Evolutionary conservation across 2,888 invertebrate genomes (phyloP), one percentile per base, ranked within the genome.

Genomic region (Cyrtodaria siliqua): DNA sequence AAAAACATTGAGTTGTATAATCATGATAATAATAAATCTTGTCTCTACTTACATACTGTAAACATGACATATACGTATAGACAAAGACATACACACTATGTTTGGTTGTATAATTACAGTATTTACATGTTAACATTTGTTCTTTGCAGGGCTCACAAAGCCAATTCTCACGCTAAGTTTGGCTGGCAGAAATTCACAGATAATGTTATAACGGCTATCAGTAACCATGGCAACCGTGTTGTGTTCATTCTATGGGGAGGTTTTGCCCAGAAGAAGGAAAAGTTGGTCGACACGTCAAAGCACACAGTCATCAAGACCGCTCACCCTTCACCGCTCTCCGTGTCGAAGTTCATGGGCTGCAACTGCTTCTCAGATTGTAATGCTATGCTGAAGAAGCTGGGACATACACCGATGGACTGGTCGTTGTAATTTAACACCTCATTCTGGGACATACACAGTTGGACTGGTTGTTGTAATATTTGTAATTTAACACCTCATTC

Each of bases 181-280:
- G 91, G 91, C 1, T 92, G 92, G 92, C 87, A 89, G 83, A 87
- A 29, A 18, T 90, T 92, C 60, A 92, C 92, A 20, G 90, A 92
- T 63, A 56, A 74, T 27, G 86, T 91, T n/a, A 89, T 92, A 23
- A 71, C 82, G 38, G 60, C 77, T 2, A 64, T 92, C 42, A 90
- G 86, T 53, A 74, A 85, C 16, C 23, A 86, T 24, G 79, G 84
- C 49, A 47, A 66, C 0, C 79, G 75, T 6, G 83, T 91, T 24
- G 91, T 91, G 9, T 92, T 92, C 70, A 80, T 92, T 12, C 79
- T 92, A 9, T 91, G 91, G 90, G 92, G 92, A 50, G 84, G 85
- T 20, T 91, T 91, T 78, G 91, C 92, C 0, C 91, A 92, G 29
- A 89, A 90, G 79, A 92, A 92, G 62, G 88, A 86, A 64, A 86